Evolutionary conservation across 2,797 vertebrate species (phyloP), one percentile per base, ranked within the genome.

Genomic region (Remorina albescens): DNA sequence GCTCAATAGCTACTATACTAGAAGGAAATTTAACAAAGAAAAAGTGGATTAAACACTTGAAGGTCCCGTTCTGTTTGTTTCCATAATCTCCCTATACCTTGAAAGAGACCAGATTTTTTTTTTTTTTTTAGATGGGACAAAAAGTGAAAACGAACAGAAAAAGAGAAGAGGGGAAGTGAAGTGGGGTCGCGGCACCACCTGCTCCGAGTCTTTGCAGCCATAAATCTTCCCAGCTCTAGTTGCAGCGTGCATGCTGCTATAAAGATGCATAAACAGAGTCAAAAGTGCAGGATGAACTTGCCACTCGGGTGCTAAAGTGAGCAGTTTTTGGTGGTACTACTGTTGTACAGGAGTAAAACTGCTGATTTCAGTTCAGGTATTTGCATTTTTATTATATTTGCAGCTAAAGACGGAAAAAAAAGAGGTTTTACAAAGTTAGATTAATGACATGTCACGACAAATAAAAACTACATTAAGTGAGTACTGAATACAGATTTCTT

Each of bases 161-260:
- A 44, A 41, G 15, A 41, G 6, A 12, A 13, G 65, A 59, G 78
- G 41, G 77, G 79, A 87, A 86, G 84, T 8, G 79, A 74, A 82
- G 64, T 44, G 89, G 88, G 72, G 70, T 85, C 65, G 76, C 86
- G 86, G 85, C 80, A 84, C 86, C 94, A 95, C 95, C 95, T 97
- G 95, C 92, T 94, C 89, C 86, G 57, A 83, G 84, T 90, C 85
- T 92, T 91, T 90, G 84, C 86, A 57, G 80, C 87, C 58, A 88
- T 91, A 91, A 83, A 82, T 88, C 77, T 88, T 77, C 49, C 30
- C 55, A n/a, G 80, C 74, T 74, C 67, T 21, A 21, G 74, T 82
- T 81, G 80, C 82, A 81, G 80, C 32, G 3, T 30, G 75, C 67
- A 59, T 39, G 75, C 70, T 62, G 64, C 58, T 21, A 68, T 74